Evolutionary conservation across 2,797 vertebrate genomes (phyloP), one percentile per base, ranked within the genome.

Genomic region (Acipenser ruthenus): DNA sequence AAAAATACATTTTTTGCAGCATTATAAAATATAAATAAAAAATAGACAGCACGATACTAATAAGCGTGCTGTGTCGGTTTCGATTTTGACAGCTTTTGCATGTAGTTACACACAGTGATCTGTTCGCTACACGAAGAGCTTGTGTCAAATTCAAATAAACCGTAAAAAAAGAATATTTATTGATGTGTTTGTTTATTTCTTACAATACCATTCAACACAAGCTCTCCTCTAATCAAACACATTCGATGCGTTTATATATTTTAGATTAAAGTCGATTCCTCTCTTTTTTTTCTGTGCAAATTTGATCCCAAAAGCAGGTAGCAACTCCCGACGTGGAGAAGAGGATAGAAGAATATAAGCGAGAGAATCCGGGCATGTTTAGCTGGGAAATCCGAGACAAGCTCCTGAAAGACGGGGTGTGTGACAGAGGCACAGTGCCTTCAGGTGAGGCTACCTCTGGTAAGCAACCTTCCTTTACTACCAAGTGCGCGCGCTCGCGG

Each of bases 301-400:
- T 84, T 86, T 37, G 75, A 69, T 81, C 83, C 75, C 81, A 90
- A 90, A 91, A 99, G 96, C 96, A 99, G 93, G 95, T 99, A 71
- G 95, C 96, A 70, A 98, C 95, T 80, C 95, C 96, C 8, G 96
- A 99, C 72, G 95, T 98, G 80, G 95, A 98, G 84, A 98, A 97
- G 78, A 91, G 96, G 78, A 98, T 98, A 60, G 95, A 99, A 81
- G 95, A 98, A 67, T 98, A 97, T 87, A 98, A 99, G 82, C 80
- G 96, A 48, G 95, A 98, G 59, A 98, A 98, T 76, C 91, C 96
- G 0, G 96, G 95, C 3, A 99, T 99, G 96, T 99, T 99, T 86
- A 99, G 96, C 82, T 98, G 96, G 95, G 96, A 99, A 84, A 98
- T 98, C 87, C 91, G 96, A 65, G 96, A 98, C 84, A 87, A 94